Base-by-base conservation (phyloP, 1,140 invertebrate genomes). In the Drosophila neocordata region DNA sequence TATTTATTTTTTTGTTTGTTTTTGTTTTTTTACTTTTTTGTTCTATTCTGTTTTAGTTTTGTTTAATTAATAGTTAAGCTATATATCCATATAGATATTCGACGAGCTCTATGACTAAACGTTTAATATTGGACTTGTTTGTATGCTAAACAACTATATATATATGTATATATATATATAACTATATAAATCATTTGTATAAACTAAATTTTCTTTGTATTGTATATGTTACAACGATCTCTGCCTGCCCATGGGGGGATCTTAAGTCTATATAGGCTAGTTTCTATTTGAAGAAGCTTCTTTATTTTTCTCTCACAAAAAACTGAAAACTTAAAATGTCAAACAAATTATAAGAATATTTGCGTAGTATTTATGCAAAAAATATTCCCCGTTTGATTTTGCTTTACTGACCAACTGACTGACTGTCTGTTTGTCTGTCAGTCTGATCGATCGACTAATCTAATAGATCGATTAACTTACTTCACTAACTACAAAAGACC, bases 191-290 rank as follows among this genome's bases (percentile, higher is more conserved):
- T 69, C 60, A 61, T 70, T 81, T 87, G 77, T 87, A 85, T 85
- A 85, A 64, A 65, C 64, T 73, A 52, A 57, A 34, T 69, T 48
- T 61, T 37, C 67, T 53, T 70, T 75, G 78, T 85, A 85, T 87
- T 85, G 82, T 85, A 82, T 85, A 85, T 85, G 82, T 85, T 85
- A 85, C 82, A 85, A 59, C 61, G 82, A 87, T 82, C 41, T 15
- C 82, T 69, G 55, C 63, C 62, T 35, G 67, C 71, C 41, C 15
- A 18, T 13, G 41, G 41, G 13, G 38, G 69, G 75, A 87, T 85
- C 81, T 72, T 85, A 65, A 84, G 80, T 85, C 81, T 81, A 81
- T 81, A 81, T 81, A 62, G 77, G 69, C 73, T 77, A 84, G 66
- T 80, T 70, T 58, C 65, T 76, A 75, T 48, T 48, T 48, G 18